Percentiles rank a stretch among this genome's conserved stretches.
phyloP scores from a whole-genome alignment of 1,140 invertebrate species.

The Atopsyche davidsoni region DNA sequence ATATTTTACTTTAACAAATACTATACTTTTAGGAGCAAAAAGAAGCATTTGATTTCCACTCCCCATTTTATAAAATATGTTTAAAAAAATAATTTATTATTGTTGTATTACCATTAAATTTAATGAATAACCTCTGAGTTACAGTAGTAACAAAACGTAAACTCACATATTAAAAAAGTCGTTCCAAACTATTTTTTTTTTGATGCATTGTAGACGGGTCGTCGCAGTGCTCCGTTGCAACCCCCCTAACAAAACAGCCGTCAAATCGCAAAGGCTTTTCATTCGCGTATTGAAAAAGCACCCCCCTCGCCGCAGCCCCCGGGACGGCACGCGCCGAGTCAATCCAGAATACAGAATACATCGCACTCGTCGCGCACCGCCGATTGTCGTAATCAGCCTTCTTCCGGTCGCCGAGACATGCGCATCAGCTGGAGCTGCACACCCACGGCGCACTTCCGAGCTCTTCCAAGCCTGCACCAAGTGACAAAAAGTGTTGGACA shows the following conservation, averaged over 20 bases:
- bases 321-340: slow-evolving; percentile 29
- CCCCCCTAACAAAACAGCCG: slow-evolving; percentile 5
- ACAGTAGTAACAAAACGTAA: no score
- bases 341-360: slow-evolving; percentile 16
- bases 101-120: neutral
- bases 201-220: no score
- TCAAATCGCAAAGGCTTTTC: slow-evolving; percentile 28
- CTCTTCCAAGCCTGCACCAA: neutral
- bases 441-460: neutral
- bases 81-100: neutral
- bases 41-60: no score
- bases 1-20: no score
- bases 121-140: neutral
- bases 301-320: neutral
- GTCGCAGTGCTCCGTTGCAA: slow-evolving; percentile 20
- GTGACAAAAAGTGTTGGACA: neutral
- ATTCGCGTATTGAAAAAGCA: slow-evolving; percentile 26
- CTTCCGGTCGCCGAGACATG: slow-evolving; percentile 8
- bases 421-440: slow-evolving; percentile 1
- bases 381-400: slow-evolving; percentile 14
- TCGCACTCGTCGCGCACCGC: slow-evolving; percentile 12
- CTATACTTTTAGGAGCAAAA: no score
- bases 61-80: neutral
- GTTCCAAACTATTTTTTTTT: neutral
- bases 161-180: neutral